A percentile compares a stretch with the other conserved stretches of the same genome.
These are phyloP conservation scores for Protomyctophum bolini DNA, from an alignment of 2,113 vertebrate genomes.

Conservation along the genomic window DNA sequence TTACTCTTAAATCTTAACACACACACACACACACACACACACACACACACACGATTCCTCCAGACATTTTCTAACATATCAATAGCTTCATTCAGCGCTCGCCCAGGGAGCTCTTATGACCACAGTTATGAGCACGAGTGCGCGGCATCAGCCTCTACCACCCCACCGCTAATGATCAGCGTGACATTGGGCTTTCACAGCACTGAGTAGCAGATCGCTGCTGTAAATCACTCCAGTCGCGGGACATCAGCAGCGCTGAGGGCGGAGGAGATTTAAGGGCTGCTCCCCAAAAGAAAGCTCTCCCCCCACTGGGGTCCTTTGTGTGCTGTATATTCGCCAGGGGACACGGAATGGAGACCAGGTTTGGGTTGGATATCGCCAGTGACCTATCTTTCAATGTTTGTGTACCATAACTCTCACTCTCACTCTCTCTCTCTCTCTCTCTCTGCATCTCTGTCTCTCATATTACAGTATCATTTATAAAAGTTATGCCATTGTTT, in stretches of 20 bases:
- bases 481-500: neutral
- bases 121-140: slow-evolving; percentile 39
- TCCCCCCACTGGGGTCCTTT: slow-evolving; percentile 21
- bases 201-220: slow-evolving; percentile 45
- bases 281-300: slow-evolving; percentile 21
- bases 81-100: slow-evolving; percentile 51
- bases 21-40: too few relatives aligned
- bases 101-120: slow-evolving; percentile 32
- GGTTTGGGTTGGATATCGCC: slow-evolving; percentile 21
- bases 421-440: slow-evolving; percentile 6
- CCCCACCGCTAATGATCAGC: slow-evolving; percentile 59
- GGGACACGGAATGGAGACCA: slow-evolving; percentile 13
- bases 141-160: slow-evolving; percentile 57
- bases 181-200: slow-evolving; percentile 62
- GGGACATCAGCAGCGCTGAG: slow-evolving; percentile 17
- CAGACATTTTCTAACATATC: slow-evolving; percentile 40
- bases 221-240: slow-evolving; percentile 53
- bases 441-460: neutral
- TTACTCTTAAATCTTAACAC: too few relatives aligned
- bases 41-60: too few relatives aligned
- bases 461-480: too few relatives aligned
- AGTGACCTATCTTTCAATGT: slow-evolving; percentile 9
- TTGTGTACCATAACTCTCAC: slow-evolving; percentile 36
- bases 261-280: slow-evolving; percentile 47
- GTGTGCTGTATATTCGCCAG: slow-evolving; percentile 1